Base-by-base conservation (phyloP, 2,888 invertebrate genomes). In the Pristionchus fissidentatus region DNA sequence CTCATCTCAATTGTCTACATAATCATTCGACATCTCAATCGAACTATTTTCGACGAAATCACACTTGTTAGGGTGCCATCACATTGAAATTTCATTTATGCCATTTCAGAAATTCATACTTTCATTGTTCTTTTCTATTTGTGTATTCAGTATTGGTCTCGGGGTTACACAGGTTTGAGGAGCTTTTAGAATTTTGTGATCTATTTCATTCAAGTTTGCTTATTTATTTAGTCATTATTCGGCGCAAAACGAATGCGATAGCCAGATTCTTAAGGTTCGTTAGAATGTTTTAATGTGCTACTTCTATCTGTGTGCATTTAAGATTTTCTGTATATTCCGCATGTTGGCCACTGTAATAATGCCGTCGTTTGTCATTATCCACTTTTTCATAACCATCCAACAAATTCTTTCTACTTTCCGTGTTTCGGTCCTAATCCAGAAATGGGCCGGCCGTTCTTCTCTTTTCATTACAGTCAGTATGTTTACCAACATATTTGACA, bases 321-420 rank as follows among this genome's bases (percentile, higher is more conserved):
- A 77, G 75, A 22, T 2, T 19, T 46, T 77, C 15, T 77, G 75
- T 41, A 2, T 77, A 3, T 29, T 41, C 49, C 75, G 75, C 19
- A 77, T 77, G 75, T 32, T 77, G 13, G 75, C 26, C 19, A 22
- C 75, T 0, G 46, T 49, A 19, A 46, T 49, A 3, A 29, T 46
- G 46, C 75, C 75, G 26, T 26, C 75, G 5, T 77, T 77, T 32
- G 49, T 77, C 0, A 26, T 77, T 13, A 46, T 77, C 8, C 75
- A 77, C 32, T n/a, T 49, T 49, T 26, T 49, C 5, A 46, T 77
- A 29, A 77, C 75, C 13, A 77, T 77, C 1, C 75, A 77, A 49
- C 46, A 29, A 77, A 32, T 19, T 32, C 75, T 77, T 2, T 77
- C 75, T 1, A 49, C 75, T 7, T 77, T 77, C 32, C 22, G 26